Evolutionary conservation across 2,113 vertebrate genomes (phyloP).

Genomic region (Cochlearius cochlearius): DNA sequence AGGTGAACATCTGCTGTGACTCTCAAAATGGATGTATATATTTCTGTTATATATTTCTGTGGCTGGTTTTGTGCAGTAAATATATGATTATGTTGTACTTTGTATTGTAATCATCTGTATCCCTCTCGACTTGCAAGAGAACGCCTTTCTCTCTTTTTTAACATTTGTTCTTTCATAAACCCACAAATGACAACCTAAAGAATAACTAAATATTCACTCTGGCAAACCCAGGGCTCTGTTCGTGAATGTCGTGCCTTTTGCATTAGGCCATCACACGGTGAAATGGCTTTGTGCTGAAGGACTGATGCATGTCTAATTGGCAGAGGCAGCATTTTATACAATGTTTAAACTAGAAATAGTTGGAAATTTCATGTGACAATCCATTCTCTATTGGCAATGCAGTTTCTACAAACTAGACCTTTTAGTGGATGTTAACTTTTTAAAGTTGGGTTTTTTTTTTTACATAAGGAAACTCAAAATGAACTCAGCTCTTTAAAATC

Average conservation of each 20-base stretch:
- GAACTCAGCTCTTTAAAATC: background rate
- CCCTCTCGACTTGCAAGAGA: constrained; percentile 40
- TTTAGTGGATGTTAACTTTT: background rate
- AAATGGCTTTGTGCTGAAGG: constrained; percentile 37
- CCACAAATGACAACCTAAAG: constrained; percentile 75
- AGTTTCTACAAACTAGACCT: background rate
- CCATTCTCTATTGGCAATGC: background rate
- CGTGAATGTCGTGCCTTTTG: constrained; percentile 45
- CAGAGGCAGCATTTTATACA: background rate
- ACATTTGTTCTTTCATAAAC: constrained; percentile 59
- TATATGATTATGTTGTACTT: constrained; percentile 64
- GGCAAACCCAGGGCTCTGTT: constrained; percentile 19
- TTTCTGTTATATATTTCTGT: background rate
- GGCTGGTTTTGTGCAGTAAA: background rate
- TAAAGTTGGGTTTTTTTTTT: background rate
- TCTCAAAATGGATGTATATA: constrained; percentile 22
- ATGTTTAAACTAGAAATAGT: background rate
- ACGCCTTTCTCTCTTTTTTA: constrained; percentile 31
- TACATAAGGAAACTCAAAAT: background rate
- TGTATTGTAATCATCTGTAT: constrained; percentile 49
- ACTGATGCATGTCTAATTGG: constrained; percentile 28
- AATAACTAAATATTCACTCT: constrained; percentile 62
- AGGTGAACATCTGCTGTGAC: constrained; percentile 33
- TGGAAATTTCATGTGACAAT: background rate
- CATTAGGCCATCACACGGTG: constrained; percentile 37